These are phyloP conservation scores for Puffinus mauretanicus DNA, from an alignment of 2,113 vertebrate genomes.

Conservation along the genomic window DNA sequence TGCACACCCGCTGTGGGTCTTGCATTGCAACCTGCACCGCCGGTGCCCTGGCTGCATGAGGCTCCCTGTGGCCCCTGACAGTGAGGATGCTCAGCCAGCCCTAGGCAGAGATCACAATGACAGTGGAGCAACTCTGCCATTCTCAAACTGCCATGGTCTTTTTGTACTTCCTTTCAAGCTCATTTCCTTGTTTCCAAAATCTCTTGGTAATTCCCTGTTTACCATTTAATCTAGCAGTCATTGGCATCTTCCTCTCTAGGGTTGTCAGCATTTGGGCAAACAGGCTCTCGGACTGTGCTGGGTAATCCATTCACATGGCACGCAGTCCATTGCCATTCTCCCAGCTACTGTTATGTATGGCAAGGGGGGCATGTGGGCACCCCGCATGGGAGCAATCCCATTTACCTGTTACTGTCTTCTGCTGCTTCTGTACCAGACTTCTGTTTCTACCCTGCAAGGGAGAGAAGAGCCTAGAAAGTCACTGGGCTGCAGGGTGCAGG, in stretches of 20 bases:
- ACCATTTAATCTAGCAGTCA: background rate
- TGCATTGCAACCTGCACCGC: rapidly evolving
- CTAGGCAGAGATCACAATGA: background rate
- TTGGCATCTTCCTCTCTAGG: background rate
- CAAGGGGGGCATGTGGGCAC: no score
- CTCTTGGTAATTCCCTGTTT: background rate
- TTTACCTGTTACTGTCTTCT: background rate
- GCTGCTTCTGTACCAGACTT: background rate
- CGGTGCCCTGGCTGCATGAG: rapidly evolving
- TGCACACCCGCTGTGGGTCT: rapidly evolving
- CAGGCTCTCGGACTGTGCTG: rapidly evolving
- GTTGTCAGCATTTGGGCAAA: rapidly evolving
- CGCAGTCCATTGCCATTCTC: background rate
- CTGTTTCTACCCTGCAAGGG: background rate
- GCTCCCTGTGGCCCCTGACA: rapidly evolving
- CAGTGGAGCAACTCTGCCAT: rapidly evolving
- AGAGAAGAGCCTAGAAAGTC: background rate
- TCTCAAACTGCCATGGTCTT: background rate
- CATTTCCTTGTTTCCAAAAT: background rate
- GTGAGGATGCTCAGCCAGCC: background rate
- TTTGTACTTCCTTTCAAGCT: background rate
- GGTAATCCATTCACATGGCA: background rate
- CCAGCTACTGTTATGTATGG: background rate
- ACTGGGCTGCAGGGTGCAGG: background rate
- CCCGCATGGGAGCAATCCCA: rapidly evolving